A percentile compares a stretch with the other conserved stretches of the same genome.
Evolutionary conservation across 2,888 invertebrate species (phyloP).

Genomic region (Hermaeophaga mercurialis): DNA sequence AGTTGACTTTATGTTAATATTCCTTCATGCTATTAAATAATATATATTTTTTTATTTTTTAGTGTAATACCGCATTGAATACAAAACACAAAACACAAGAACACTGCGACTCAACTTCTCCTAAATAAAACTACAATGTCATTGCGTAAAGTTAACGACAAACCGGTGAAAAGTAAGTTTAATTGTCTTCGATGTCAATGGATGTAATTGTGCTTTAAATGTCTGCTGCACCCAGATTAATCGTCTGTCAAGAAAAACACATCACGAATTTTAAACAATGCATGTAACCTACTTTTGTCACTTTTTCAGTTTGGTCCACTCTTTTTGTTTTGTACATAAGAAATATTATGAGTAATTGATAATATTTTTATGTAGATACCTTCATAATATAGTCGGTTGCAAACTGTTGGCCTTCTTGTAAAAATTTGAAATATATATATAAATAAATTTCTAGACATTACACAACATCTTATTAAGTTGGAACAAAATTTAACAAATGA

Average conservation of each 20-base stretch:
- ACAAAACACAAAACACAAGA: slow-evolving; percentile 30
- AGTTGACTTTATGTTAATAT: no score
- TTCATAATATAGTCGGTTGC: no score
- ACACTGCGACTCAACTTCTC: slow-evolving; percentile 15
- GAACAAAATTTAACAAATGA: no score
- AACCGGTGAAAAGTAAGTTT: slow-evolving; percentile 36
- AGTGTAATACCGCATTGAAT: slow-evolving; percentile 26
- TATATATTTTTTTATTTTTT: slow-evolving; percentile 28
- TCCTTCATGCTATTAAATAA: no score
- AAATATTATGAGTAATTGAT: no score
- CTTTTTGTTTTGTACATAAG: no score
- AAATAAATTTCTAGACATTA: no score
- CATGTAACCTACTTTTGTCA: background rate
- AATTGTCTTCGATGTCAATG: slow-evolving; percentile 10
- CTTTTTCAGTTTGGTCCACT: no score
- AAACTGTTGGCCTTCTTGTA: no score
- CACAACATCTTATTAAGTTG: no score
- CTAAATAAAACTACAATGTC: slow-evolving; percentile 31
- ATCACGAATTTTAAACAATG: background rate
- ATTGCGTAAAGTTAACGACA: slow-evolving; percentile 35
- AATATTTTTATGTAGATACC: no score
- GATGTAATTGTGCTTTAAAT: slow-evolving; percentile 18
- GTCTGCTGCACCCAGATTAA: slow-evolving; percentile 1
- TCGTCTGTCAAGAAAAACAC: background rate
- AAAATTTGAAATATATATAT: no score